Evolutionary conservation across 35 echinoderm and acorn worm species (phyloP), one percentile per base, ranked within the genome.

Genomic region (Apostichopus californicus): DNA sequence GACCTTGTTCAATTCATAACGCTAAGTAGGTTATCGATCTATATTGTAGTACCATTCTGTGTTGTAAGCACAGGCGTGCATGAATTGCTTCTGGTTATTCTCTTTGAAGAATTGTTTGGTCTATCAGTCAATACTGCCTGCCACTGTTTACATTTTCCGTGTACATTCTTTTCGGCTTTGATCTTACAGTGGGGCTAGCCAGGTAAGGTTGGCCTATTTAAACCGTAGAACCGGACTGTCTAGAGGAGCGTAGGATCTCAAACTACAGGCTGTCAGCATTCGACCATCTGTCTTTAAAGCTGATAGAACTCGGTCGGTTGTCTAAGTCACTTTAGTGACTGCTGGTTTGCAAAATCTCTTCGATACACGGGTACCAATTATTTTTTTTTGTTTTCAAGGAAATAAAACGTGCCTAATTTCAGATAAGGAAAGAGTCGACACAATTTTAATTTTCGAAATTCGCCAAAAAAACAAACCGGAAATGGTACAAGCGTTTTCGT

Each of bases 21-120:
- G n/a, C 34, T 46, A 83, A 56, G 80, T 56, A 83, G 80, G 52
- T 83, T 83, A 83, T 83, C 80, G 80, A 83, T 83, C 80, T 5
- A 9, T 5, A 46, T 14, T 7, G 55, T 24, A 6, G 6, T 55
- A 53, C 55, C 55, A n/a, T 83, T 55, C 2, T 14, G 26, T 55
- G 52, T 11, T 83, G 22, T 55, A 6, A 56, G 80, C 46, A 83
- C 25, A 83, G 13, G 55, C 80, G 80, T 83, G 34, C 34, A 56
- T 53, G 55, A 83, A 55, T 56, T 83, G 55, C 80, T 83, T 83
- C 53, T 83, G 80, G 77, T 34, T 83, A 83, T 56, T 55, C 55
- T 83, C 80, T 54, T 83, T 53, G 46, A 55, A 53, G 52, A 56
- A 54, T 83, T 83, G 80, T 83, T 83, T 83, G 80, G 80, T 83